These are phyloP conservation scores for Aleiodes testaceus DNA, from an alignment of 2,888 invertebrate genomes.

Conservation along the genomic window DNA sequence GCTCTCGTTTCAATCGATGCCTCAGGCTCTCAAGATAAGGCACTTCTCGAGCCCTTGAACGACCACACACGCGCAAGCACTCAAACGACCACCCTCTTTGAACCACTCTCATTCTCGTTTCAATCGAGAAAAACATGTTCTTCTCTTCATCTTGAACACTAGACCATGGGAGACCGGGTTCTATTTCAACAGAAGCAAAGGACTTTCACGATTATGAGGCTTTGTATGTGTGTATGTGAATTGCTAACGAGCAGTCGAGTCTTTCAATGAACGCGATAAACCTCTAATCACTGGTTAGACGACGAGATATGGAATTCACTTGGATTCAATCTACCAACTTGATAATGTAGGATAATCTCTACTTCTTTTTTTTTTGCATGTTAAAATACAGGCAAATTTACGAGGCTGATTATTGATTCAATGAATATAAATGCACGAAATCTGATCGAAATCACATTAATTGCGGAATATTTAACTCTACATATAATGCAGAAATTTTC, in stretches of 20 bases:
- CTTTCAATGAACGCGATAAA: slow-evolving; percentile 33
- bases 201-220: slow-evolving; percentile 36
- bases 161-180: slow-evolving; percentile 17
- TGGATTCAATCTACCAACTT: neutral
- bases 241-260: slow-evolving; percentile 49
- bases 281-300: slow-evolving; percentile 26
- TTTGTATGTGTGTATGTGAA: slow-evolving; percentile 46
- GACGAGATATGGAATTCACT: neutral
- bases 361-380: too few species aligned
- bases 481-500: too few species aligned
- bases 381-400: too few species aligned
- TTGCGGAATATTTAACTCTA: neutral
- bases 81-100: slow-evolving; percentile 41
- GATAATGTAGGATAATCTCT: neutral
- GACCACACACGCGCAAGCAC: slow-evolving; percentile 38
- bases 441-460: too few species aligned
- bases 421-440: too few species aligned
- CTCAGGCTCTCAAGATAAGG: slow-evolving; percentile 19
- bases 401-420: too few species aligned
- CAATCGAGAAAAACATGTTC: slow-evolving; percentile 47
- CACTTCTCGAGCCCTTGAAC: slow-evolving; percentile 36
- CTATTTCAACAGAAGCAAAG: slow-evolving; percentile 32
- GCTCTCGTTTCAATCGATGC: slow-evolving; percentile 42
- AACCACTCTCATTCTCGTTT: slow-evolving; percentile 38
- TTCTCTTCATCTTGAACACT: slow-evolving; percentile 1